phyloP scores from a whole-genome alignment of 2,113 vertebrate genomes.

The Myrmecobius fasciatus region DNA sequence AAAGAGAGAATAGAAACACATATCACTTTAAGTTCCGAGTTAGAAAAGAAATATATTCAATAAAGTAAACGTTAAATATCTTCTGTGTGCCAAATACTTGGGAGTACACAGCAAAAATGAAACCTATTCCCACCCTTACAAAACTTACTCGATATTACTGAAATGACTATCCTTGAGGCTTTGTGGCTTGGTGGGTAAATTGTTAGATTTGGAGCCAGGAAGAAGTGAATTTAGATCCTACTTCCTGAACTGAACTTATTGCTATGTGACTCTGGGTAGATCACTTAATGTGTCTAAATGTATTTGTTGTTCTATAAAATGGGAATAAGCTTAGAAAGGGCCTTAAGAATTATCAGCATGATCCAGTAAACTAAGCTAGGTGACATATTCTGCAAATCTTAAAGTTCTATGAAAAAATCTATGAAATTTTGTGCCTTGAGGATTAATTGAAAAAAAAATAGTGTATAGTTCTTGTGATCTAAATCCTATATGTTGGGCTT shows the following conservation, averaged over 20 bases:
- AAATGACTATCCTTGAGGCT: background rate
- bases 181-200: background rate
- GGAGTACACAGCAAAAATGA: background rate
- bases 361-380: background rate
- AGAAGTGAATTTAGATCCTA: background rate
- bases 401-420: background rate
- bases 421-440: no score
- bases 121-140: background rate
- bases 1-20: background rate
- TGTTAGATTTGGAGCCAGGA: background rate
- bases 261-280: background rate
- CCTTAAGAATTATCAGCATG: background rate
- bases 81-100: background rate
- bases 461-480: background rate
- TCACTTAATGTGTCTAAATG: background rate
- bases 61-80: background rate
- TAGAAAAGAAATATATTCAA: background rate
- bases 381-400: background rate
- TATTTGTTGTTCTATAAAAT: background rate
- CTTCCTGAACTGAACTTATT: background rate
- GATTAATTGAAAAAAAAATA: background rate
- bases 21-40: background rate
- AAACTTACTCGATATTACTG: background rate
- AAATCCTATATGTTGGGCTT: background rate
- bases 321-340: background rate